These are phyloP conservation scores for Hemicrepidius hirtus DNA, from an alignment of 2,888 invertebrate genomes.

Conservation along the genomic window DNA sequence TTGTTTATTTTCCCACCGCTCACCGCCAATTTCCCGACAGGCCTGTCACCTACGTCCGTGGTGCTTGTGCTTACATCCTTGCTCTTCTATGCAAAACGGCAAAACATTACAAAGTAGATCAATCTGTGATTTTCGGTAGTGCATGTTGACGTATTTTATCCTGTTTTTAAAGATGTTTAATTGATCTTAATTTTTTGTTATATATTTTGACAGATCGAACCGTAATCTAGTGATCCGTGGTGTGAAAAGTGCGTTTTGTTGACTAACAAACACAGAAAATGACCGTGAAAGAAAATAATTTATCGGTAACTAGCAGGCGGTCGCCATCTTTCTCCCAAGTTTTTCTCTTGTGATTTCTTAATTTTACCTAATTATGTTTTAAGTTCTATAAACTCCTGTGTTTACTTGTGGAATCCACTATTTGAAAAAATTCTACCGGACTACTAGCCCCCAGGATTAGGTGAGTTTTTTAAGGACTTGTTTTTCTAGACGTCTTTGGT, in stretches of 20 bases:
- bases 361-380: slow-evolving; percentile 63
- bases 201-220: slow-evolving; percentile 44
- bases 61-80: slow-evolving; percentile 66
- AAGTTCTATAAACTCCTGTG: slow-evolving; percentile 62
- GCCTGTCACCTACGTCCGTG: slow-evolving; percentile 70
- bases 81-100: slow-evolving; percentile 70
- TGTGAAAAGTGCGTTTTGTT: slow-evolving; percentile 67
- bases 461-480: slow-evolving; percentile 44
- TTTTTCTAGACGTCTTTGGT: slow-evolving; percentile 40
- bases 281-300: slow-evolving; percentile 73
- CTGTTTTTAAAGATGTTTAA: slow-evolving; percentile 49
- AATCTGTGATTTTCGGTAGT: slow-evolving; percentile 70
- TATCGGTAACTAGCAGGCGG: slow-evolving; percentile 73
- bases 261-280: slow-evolving; percentile 70
- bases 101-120: slow-evolving; percentile 71
- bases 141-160: slow-evolving; percentile 66
- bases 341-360: slow-evolving; percentile 69
- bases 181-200: slow-evolving; percentile 40
- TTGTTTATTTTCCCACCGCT: slow-evolving; percentile 72
- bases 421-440: slow-evolving; percentile 52
- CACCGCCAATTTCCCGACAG: slow-evolving; percentile 69
- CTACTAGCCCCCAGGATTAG: slow-evolving; percentile 55
- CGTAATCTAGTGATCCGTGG: slow-evolving; percentile 58
- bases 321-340: slow-evolving; percentile 77
- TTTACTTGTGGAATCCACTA: slow-evolving; percentile 50